Evolutionary conservation across 2,888 invertebrate genomes (phyloP), one percentile per base, ranked within the genome.

Genomic region (Pseudanteris insignis): DNA sequence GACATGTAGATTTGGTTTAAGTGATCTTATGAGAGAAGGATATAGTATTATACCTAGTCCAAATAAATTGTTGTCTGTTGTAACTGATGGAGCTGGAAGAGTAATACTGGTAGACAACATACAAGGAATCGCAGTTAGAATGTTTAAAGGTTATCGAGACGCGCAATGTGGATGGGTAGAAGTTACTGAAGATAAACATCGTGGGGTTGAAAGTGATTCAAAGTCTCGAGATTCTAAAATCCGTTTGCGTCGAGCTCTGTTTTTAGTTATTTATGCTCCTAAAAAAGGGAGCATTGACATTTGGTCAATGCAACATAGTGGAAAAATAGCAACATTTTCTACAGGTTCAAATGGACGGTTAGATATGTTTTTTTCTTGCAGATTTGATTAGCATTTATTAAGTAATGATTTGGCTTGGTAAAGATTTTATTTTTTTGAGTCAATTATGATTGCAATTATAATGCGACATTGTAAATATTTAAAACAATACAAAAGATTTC

Each of bases 131-230:
- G 87, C 91, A 13, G 81, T 96, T 26, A 85, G 94, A 41, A 88
- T 96, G 74, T 95, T 96, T 86, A 97, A 97, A 83, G 97, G 98
- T 2, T 98, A 95, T 79, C 85, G 97, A 40, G 94, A 97, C 76
- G 96, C 97, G 0, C 92, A 97, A 76, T 93, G 95, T 77, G 94
- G 92, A 1, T 98, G 96, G 86, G 83, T 97, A 29, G 91, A 93
- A 81, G 90, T 92, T 0, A 83, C 85, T 21, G 91, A 92, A 72
- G 86, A 86, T 60, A 81, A 78, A 55, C 78, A 74, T 46, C 57
- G 66, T 8, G 40, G 61, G 30, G 21, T 40, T 25, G 65, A 61
- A 4, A 65, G 47, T 8, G 26, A 51, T 24, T 43, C 44, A 13
- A 59, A 15, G 30, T 40, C 25, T n/a, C 44, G 51, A 14, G 26